Evolutionary conservation across 2,888 invertebrate genomes (phyloP).

Genomic region (Ornithoptera alexandrae): DNA sequence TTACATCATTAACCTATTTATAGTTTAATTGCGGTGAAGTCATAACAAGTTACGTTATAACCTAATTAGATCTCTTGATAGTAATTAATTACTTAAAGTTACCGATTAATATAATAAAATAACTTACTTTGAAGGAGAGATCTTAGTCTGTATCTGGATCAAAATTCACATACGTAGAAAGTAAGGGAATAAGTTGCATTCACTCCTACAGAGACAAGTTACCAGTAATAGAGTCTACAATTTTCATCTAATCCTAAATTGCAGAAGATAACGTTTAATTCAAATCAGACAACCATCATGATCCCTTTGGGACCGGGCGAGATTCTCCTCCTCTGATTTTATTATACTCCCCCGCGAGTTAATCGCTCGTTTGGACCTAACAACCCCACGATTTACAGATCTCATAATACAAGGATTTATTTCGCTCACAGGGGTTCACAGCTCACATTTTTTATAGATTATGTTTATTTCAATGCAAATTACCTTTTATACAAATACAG

Average conservation of each 20-base stretch:
- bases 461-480: neutral
- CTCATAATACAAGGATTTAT: slow-evolving; percentile 12
- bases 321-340: slow-evolving; percentile 12
- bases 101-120: too few species aligned
- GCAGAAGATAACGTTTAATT: neutral
- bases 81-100: too few species aligned
- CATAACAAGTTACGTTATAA: too few species aligned
- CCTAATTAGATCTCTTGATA: too few species aligned
- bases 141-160: too few species aligned
- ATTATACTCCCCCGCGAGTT: neutral
- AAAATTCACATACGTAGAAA: too few species aligned
- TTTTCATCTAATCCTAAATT: neutral
- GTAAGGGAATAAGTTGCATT: too few species aligned
- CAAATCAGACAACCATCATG: neutral
- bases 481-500: too few species aligned
- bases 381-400: slow-evolving; percentile 14
- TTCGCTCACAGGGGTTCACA: neutral
- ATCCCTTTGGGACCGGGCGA: slow-evolving; percentile 1
- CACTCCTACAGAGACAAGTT: neutral
- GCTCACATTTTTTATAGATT: neutral
- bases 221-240: neutral
- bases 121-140: too few species aligned
- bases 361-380: slow-evolving; percentile 13
- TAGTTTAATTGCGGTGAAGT: too few species aligned
- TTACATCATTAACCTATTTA: too few species aligned